Base-by-base conservation (phyloP, 2,888 invertebrate genomes). In the Yponomeuta plumbellus region DNA sequence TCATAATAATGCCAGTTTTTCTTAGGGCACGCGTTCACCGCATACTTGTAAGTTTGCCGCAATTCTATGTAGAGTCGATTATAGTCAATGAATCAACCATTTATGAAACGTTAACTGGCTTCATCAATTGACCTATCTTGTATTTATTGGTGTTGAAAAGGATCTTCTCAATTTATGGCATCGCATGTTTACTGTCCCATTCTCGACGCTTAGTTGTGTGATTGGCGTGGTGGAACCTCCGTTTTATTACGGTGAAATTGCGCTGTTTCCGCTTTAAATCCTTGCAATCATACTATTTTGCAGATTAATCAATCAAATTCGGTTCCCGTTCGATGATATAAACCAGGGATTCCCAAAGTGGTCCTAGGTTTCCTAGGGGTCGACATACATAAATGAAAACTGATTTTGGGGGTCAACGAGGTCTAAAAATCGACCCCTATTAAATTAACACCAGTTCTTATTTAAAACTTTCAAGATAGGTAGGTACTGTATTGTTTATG, bases 81-180 rank as follows among this genome's bases (percentile, higher is more conserved):
- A 44, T 68, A 64, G 66, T 72, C 70, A 75, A 76, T 74, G 70
- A 73, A 70, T 68, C 69, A 74, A 71, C 70, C 65, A 75, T 75
- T 76, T 76, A 76, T 69, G 70, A 69, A 71, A 71, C 71, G 73
- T 77, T 72, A 74, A 73, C 69, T 70, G 69, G 73, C 75, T 75
- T 78, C 67, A 66, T 65, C 73, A 71, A 71, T 75, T 74, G 74
- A 74, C 67, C 73, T 34, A 71, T 73, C 74, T 77, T n/a, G 73
- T 66, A 69, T 77, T 73, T 72, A 75, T 70, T 73, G 76, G 75
- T 71, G 73, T 71, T 72, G 72, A 71, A 74, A 75, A 75, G 74
- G 73, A 72, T 71, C 69, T 70, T 69, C 67, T 70, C 67, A 63
- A 40, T 71, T 72, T 71, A 74, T 71, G 71, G 67, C 65, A 75